Conservation (phyloP, 2,888 invertebrate species). For the Seira sanloemensis region DNA sequence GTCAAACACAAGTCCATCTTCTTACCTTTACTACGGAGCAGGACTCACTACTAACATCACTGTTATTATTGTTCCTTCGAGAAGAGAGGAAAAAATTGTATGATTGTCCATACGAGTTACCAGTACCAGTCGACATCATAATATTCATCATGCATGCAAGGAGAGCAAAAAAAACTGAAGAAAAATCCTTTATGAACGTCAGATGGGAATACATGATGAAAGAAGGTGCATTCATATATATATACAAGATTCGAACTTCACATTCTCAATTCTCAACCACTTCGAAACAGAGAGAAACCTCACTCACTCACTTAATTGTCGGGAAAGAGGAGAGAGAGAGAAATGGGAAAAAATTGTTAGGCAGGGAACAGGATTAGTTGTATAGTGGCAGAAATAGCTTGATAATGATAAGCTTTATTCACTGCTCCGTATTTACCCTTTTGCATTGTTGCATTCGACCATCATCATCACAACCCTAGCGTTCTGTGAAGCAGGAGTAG, state of each 20-base stretch:
- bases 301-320: constrained; percentile 64
- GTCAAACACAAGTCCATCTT: background rate
- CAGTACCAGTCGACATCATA: background rate
- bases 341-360: constrained; percentile 33
- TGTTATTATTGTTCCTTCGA: constrained; percentile 47
- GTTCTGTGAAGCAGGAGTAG: constrained; percentile 51
- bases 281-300: constrained; percentile 57
- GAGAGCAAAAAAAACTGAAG: too few relatives aligned
- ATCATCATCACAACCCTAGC: too few relatives aligned
- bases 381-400: constrained; percentile 37
- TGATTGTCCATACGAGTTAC: constrained; percentile 14
- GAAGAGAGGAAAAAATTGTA: constrained; percentile 14
- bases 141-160: background rate
- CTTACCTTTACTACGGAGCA: background rate
- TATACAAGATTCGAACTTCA: too few relatives aligned
- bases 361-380: constrained; percentile 66
- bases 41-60: constrained; percentile 51
- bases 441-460: constrained; percentile 39
- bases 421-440: constrained; percentile 26
- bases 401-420: constrained; percentile 51
- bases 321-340: constrained; percentile 33
- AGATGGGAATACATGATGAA: constrained; percentile 7
- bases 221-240: background rate
- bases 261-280: constrained; percentile 28
- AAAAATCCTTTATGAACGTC: background rate